phyloP scores from a whole-genome alignment of 2,113 vertebrate genomes.

The Entelurus aequoreus region DNA sequence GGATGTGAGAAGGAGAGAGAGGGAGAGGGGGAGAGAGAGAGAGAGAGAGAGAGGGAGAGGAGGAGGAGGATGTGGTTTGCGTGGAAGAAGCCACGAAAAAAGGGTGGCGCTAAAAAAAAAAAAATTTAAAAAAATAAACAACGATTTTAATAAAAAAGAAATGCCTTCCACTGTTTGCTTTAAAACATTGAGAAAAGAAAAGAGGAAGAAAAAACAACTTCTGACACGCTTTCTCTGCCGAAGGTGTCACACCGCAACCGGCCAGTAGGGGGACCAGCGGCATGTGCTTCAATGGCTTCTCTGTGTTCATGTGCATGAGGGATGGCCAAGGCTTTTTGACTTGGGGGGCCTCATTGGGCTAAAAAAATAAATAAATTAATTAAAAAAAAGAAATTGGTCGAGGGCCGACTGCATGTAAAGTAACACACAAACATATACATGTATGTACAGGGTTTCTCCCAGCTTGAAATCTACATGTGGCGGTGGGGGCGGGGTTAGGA shows the following conservation, averaged over 20 bases:
- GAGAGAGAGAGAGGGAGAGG: not conserved
- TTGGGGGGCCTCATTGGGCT: too few relatives aligned
- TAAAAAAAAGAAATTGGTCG: too few relatives aligned
- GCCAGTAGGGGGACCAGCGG: conserved; percentile 59
- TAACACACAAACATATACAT: too few relatives aligned
- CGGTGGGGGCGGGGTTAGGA: too few relatives aligned
- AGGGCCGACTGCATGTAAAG: too few relatives aligned
- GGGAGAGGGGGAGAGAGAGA: not conserved
- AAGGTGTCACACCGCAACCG: conserved; percentile 42
- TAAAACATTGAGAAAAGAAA: not conserved
- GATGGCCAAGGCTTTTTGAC: not conserved
- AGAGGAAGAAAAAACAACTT: conserved; percentile 41
- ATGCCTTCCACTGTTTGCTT: not conserved
- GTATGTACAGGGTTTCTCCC: too few relatives aligned
- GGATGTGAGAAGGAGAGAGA: not conserved
- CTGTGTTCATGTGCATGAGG: not conserved
- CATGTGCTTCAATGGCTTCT: conserved; percentile 15
- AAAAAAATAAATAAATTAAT: too few relatives aligned
- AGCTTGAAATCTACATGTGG: too few relatives aligned
- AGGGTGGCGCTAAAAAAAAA: too few relatives aligned
- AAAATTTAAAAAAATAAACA: not conserved
- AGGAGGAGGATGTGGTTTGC: not conserved
- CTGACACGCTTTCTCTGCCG: conserved; percentile 18
- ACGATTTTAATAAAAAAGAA: not conserved
- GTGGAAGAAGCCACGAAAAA: not conserved